Conservation (phyloP, 2,113 vertebrate genomes). For the Prunella himalayana region DNA sequence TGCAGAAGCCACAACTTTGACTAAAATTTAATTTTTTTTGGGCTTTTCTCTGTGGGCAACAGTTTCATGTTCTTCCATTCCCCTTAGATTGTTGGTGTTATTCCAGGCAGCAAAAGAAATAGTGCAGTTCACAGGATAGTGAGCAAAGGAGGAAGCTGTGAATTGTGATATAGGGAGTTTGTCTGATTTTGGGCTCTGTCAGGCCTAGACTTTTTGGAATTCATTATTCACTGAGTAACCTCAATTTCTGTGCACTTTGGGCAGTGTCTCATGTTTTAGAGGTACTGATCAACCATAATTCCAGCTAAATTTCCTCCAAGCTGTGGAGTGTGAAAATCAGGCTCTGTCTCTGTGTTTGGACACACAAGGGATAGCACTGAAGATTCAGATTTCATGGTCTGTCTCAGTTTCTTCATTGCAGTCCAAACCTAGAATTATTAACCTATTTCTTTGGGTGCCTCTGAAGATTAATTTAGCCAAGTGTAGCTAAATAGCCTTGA, state of each 20-base stretch:
- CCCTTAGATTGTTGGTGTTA: background rate
- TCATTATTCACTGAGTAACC: background rate
- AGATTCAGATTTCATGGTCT: conserved; percentile 18
- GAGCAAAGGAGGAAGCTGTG: background rate
- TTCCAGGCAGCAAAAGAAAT: background rate
- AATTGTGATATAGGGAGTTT: background rate
- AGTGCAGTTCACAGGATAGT: background rate
- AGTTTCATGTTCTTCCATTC: background rate
- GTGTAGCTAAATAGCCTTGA: background rate
- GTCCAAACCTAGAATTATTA: background rate
- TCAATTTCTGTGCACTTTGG: background rate
- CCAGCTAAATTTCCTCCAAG: background rate
- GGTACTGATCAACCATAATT: background rate
- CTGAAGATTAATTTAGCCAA: background rate
- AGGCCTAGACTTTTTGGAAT: background rate
- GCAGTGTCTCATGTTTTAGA: background rate
- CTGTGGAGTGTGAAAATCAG: background rate
- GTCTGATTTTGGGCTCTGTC: background rate
- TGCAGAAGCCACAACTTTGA: background rate
- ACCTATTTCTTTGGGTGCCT: background rate
- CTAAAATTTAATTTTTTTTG: background rate
- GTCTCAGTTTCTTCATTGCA: background rate
- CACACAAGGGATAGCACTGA: background rate
- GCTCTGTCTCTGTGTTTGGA: background rate
- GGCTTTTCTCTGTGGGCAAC: background rate